Conservation (phyloP, 2,888 invertebrate species). For the Caradrina clavipalpis region DNA sequence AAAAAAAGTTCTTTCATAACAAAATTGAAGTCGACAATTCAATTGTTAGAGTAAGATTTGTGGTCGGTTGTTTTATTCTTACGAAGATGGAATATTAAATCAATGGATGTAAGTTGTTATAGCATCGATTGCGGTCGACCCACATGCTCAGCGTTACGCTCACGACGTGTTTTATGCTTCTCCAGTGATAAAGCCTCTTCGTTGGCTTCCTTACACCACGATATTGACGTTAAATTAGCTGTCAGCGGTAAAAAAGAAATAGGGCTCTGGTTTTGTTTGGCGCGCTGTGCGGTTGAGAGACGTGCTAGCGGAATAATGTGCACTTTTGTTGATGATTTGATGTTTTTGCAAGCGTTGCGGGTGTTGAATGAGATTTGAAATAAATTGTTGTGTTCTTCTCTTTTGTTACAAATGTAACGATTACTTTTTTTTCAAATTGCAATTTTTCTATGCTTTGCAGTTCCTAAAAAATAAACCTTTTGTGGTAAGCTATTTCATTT, state of each 20-base stretch:
- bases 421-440: background rate
- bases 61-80: conserved; percentile 41
- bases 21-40: conserved; percentile 10
- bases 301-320: conserved; percentile 31
- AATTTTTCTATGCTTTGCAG: background rate
- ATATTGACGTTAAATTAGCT: conserved; percentile 59
- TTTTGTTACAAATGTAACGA: background rate
- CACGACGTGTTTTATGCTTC: conserved; percentile 62
- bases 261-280: conserved; percentile 37
- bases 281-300: conserved; percentile 31
- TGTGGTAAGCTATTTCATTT: background rate
- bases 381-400: background rate
- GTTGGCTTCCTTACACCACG: conserved; percentile 56
- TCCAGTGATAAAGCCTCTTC: conserved; percentile 58
- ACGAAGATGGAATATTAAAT: conserved; percentile 62
- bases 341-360: conserved; percentile 15
- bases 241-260: conserved; percentile 47
- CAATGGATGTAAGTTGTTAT: conserved; percentile 63
- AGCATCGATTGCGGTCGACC: conserved; percentile 68
- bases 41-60: conserved; percentile 30
- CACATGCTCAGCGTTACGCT: conserved; percentile 67
- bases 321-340: conserved; percentile 21
- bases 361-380: conserved; percentile 10
- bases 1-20: conserved; percentile 1
- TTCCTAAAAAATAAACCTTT: too few species aligned